Percentiles rank a stretch among this genome's conserved stretches.
These are phyloP conservation scores for Amaurobius ferox DNA, from an alignment of 2,888 invertebrate genomes.

Conservation along the genomic window DNA sequence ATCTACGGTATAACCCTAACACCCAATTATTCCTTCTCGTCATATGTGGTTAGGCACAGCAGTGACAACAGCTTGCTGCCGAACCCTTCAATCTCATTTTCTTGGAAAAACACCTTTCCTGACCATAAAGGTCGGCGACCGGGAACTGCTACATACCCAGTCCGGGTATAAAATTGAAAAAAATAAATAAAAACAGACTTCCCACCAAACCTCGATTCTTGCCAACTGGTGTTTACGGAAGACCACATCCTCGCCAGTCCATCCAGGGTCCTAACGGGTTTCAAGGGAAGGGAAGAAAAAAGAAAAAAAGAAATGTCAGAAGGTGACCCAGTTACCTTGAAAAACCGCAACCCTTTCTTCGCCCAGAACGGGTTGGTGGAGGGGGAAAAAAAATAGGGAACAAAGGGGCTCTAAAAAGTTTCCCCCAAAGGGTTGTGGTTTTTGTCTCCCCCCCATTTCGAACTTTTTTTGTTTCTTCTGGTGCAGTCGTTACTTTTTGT, in stretches of 20 bases:
- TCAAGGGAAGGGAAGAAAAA: background rate
- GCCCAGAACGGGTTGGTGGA: slow-evolving; percentile 28
- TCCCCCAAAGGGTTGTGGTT: slow-evolving; percentile 50
- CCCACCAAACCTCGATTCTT: slow-evolving; percentile 21
- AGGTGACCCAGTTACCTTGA: slow-evolving; percentile 67
- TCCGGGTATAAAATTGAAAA: background rate
- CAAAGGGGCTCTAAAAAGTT: background rate
- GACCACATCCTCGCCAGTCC: background rate
- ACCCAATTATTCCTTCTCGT: background rate
- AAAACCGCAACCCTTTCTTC: slow-evolving; percentile 38
- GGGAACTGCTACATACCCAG: background rate
- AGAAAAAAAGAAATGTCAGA: background rate
- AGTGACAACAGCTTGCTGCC: background rate
- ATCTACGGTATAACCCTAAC: too few species aligned
- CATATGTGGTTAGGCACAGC: background rate
- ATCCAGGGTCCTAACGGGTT: slow-evolving; percentile 38
- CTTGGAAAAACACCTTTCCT: background rate
- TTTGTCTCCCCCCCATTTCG: slow-evolving; percentile 5
- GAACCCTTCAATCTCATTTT: background rate
- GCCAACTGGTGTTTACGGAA: slow-evolving; percentile 66
- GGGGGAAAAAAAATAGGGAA: slow-evolving; percentile 17
- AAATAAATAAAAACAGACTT: background rate
- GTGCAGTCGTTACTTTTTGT: slow-evolving; percentile 35
- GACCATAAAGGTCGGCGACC: slow-evolving; percentile 29
- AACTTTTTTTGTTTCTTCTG: slow-evolving; percentile 21